Evolutionary conservation across 2,888 invertebrate genomes (phyloP), one percentile per base, ranked within the genome.

Genomic region (Hedya salicella): DNA sequence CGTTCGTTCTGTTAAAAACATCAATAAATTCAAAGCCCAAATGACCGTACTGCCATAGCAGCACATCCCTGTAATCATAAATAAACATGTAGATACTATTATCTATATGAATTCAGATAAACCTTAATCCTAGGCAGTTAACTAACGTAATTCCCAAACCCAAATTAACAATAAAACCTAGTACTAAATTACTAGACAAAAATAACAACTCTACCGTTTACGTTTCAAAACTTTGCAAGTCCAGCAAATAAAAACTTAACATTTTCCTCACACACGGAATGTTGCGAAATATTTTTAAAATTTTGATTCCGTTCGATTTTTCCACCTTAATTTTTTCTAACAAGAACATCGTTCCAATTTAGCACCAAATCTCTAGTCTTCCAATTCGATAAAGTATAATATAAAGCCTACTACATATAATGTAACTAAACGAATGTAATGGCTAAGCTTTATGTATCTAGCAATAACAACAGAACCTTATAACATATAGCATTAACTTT

Each of bases 361-460:
- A 91, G 91, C 91, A 91, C 92, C 92, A 91, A 90, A 89, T 86
- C 87, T 76, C 87, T 87, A 91, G 91, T 91, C 92, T 91, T 91
- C 91, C 91, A 90, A 91, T 90, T 88, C 80, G 81, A 85, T 83
- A 83, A 86, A 76, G 75, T 85, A 88, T 85, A 76, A 84, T 83
- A 86, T 88, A 87, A 89, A 90, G 90, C 91, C 86, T 89, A 89
- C 78, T 78, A 83, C 63, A 56, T 69, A 67, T 54, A 39, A 68
- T 85, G 79, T 85, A 89, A 88, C 84, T 89, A 88, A 90, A 90
- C 86, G 83, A 81, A 81, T 75, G 77, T 88, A 89, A 85, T 86
- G 86, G 87, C 91, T 91, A 91, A 88, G 91, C 90, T 90, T 85
- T 88, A 89, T 87, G 86, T 89, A 88, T 87, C 87, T 90, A 91